A percentile compares a stretch with the other conserved stretches of the same genome.
Evolutionary conservation across 2,113 vertebrate species (phyloP).

Genomic region (Datnioides undecimradiatus): DNA sequence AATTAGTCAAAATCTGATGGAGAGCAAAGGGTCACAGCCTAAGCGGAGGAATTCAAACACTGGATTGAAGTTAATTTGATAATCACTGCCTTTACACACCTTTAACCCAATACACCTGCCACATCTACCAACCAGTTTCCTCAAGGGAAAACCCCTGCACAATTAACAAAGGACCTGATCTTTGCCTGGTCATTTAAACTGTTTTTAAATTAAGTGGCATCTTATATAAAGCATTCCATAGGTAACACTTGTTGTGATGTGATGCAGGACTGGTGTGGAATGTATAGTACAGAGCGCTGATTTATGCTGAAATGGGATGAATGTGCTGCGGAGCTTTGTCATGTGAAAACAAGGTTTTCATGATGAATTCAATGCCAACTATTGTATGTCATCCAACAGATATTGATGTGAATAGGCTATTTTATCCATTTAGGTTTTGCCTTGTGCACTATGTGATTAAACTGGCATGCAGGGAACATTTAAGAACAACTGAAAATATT

Average conservation of each 20-base stretch:
- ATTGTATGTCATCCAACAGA: not conserved
- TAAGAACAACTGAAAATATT: slow-evolving; percentile 10
- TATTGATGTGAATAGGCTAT: not conserved
- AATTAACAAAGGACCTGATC: not conserved
- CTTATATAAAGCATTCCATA: not conserved
- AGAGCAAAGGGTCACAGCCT: not conserved
- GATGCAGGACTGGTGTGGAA: not conserved
- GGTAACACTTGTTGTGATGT: not conserved
- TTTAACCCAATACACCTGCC: not conserved
- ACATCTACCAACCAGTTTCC: not conserved
- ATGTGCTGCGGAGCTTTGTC: not conserved
- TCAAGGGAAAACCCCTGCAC: not conserved
- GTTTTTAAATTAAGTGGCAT: not conserved
- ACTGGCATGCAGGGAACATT: not conserved
- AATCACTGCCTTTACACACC: not conserved
- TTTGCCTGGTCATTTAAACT: not conserved
- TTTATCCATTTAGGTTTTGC: not conserved
- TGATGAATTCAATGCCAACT: not conserved
- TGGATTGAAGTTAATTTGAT: not conserved
- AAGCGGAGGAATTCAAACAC: not conserved
- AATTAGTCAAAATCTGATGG: slow-evolving; percentile 20
- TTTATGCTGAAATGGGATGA: not conserved
- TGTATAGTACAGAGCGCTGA: not conserved
- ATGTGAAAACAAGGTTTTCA: not conserved
- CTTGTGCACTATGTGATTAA: not conserved